Evolutionary conservation across 2,113 vertebrate genomes (phyloP), one percentile per base, ranked within the genome.

Genomic region (Lepidothrix coronata): DNA sequence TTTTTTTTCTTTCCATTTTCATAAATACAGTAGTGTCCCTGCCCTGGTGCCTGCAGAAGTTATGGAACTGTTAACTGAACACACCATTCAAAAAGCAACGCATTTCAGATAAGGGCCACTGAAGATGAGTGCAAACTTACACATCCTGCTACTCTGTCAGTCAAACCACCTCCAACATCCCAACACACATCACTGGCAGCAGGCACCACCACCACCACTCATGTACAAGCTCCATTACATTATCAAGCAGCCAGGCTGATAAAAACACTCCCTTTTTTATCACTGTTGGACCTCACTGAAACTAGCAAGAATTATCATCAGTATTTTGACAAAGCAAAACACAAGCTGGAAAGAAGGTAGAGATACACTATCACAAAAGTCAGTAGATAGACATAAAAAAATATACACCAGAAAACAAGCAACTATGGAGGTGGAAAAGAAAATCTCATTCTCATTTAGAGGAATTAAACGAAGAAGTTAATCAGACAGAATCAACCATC

Each of bases 171-270:
- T 30, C 11, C 51, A 48, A 20, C 27, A 44, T 6, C 23, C 43
- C 51, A 67, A 35, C 8, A 57, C 41, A 55, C 14, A 35, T 12
- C 24, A 24, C 48, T 12, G 22, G 14, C 31, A 82, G 48, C 9
- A 76, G 62, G 27, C 28, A 79, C 49, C 3, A 49, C 55, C 41
- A 31, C 28, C 3, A 49, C 55, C 41, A 31, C 28, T 48, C 48
- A 41, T 1, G 0, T 13, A 58, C 43, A 23, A 0, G 1, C 8
- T 19, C 30, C 11, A 18, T 25, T 12, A 22, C 1, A 51, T 4
- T 14, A 59, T 27, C 49, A 78, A 33, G 37, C 27, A 68, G 39
- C 16, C 68, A 65, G 33, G 14, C 24, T 88, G 44, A 77, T 18
- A 59, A 77, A 89, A 71, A 46, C 16, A 41, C 6, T 35, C 12